Percentiles rank a stretch among this genome's conserved stretches.
Conservation (phyloP, 2,888 invertebrate species). For the Hirtodrosophila confusa region DNA sequence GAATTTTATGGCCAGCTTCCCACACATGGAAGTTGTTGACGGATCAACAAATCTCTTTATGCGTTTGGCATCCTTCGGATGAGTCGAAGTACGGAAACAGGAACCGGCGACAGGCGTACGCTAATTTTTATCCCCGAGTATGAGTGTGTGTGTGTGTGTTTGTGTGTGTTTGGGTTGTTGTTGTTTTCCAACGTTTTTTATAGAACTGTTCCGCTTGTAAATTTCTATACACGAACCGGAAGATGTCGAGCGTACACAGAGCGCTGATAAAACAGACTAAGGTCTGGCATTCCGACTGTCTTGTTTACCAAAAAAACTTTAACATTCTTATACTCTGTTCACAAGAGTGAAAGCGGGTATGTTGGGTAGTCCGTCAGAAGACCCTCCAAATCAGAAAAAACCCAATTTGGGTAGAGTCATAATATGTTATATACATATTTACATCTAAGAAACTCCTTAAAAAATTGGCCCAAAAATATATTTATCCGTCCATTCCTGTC, state of each 20-base stretch:
- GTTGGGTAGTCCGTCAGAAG: too few relatives aligned
- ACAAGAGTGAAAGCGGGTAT: too few relatives aligned
- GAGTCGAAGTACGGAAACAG: conserved; percentile 43
- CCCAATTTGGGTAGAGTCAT: too few relatives aligned
- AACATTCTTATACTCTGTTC: conserved; percentile 12
- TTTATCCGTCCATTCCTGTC: too few relatives aligned
- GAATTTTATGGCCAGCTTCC: neutral
- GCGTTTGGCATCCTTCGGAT: conserved; percentile 22
- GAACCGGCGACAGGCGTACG: conserved; percentile 56
- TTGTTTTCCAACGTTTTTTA: conserved; percentile 32
- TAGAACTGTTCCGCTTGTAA: conserved; percentile 65
- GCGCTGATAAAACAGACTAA: conserved; percentile 65
- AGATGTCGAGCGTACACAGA: conserved; percentile 56
- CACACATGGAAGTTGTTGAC: conserved; percentile 42
- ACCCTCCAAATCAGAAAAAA: too few relatives aligned
- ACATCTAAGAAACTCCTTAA: too few relatives aligned
- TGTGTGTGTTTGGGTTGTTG: conserved; percentile 14
- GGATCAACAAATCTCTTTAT: conserved; percentile 63
- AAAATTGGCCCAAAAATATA: too few relatives aligned
- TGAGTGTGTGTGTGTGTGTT: conserved; percentile 5
- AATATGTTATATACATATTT: too few relatives aligned
- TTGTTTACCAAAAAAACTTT: conserved; percentile 36
- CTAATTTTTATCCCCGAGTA: conserved; percentile 48
- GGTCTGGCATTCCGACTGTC: conserved; percentile 18
- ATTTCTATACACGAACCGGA: conserved; percentile 63